Percentiles rank a stretch among this genome's conserved stretches.
Evolutionary conservation across 2,113 vertebrate species (phyloP).

Genomic region (Dipodomys merriami): DNA sequence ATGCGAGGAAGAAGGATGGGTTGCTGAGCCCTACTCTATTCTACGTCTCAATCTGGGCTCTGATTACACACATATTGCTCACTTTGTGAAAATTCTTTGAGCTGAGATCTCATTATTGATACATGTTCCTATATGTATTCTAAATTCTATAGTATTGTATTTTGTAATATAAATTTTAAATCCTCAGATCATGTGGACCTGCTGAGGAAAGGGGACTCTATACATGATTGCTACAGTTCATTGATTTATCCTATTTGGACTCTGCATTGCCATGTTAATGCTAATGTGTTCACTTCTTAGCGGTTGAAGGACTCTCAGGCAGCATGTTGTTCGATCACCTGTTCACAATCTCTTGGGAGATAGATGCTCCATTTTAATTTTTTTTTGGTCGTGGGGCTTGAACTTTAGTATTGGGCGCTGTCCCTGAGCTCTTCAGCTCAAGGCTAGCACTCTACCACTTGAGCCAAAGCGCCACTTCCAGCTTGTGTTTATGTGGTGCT

Average conservation of each 20-base stretch:
- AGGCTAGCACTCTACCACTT: no score
- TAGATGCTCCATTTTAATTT: no score
- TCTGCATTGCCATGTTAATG: background rate
- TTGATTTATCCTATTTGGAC: background rate
- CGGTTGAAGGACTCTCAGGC: background rate
- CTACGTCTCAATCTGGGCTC: background rate
- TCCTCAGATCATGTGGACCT: constrained; percentile 5
- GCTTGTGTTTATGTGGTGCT: no score
- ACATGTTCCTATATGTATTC: background rate
- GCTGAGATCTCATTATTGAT: background rate
- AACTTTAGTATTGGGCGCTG: no score
- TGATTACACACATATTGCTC: background rate
- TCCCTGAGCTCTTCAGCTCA: no score
- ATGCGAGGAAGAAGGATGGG: background rate
- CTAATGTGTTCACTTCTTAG: background rate
- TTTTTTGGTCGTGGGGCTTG: no score
- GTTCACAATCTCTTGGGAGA: background rate
- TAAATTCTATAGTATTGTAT: background rate
- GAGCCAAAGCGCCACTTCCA: no score
- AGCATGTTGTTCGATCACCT: background rate
- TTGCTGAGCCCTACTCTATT: background rate
- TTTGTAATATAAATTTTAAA: background rate
- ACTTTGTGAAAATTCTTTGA: constrained; percentile 21
- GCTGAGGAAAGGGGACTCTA: background rate
- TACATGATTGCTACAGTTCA: background rate